These are phyloP conservation scores for Sarcophaga variegata DNA, from an alignment of 2,888 invertebrate genomes.

Conservation along the genomic window DNA sequence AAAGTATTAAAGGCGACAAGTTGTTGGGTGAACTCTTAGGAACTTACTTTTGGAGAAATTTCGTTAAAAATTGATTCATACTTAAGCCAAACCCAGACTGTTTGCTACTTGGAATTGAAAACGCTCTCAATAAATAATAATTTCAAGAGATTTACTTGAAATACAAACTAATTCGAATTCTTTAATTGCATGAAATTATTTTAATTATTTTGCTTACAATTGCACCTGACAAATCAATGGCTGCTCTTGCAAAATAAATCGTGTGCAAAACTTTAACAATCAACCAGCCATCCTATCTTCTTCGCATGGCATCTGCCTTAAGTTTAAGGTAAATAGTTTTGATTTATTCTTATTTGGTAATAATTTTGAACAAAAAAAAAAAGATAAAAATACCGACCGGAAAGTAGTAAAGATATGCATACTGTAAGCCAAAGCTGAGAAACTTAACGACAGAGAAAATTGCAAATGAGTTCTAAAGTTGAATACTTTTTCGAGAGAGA, in stretches of 20 bases:
- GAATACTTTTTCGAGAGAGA: neutral
- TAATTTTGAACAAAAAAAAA: neutral
- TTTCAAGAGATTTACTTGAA: no score
- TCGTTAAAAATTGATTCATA: no score
- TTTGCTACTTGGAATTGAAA: no score
- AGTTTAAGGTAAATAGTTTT: conserved; percentile 45
- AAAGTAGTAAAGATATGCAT: conserved; percentile 36
- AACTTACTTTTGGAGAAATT: no score
- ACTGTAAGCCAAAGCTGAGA: neutral
- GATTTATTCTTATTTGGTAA: conserved; percentile 26
- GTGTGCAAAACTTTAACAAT: neutral
- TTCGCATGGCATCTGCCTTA: neutral
- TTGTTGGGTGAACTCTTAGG: no score
- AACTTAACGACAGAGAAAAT: neutral
- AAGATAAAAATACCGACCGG: neutral
- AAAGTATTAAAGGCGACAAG: no score
- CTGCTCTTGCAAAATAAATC: neutral
- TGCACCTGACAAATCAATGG: no score
- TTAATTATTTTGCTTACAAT: no score
- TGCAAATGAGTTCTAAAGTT: neutral
- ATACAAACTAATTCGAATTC: no score
- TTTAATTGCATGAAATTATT: no score
- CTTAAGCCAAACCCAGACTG: no score
- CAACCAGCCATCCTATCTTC: neutral
- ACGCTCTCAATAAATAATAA: no score